Evolutionary conservation across 2,888 invertebrate species (phyloP).

Genomic region (Lasiommata megera): DNA sequence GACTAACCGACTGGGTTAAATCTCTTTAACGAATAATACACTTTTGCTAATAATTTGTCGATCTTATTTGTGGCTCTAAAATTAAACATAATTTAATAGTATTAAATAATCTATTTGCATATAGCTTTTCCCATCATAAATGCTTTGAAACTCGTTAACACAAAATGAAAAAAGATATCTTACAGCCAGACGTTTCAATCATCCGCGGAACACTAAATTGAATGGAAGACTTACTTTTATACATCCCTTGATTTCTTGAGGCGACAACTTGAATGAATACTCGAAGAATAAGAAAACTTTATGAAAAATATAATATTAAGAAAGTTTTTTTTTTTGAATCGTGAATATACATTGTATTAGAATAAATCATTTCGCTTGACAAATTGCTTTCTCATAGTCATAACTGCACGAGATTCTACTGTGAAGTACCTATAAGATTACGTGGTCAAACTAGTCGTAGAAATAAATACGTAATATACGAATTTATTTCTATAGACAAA

Average conservation of each 20-base stretch:
- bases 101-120: neutral
- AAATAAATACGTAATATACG: too few species aligned
- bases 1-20: too few species aligned
- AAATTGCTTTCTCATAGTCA: neutral
- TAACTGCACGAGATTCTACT: too few species aligned
- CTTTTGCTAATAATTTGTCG: too few species aligned
- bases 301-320: conserved; percentile 10
- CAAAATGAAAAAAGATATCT: conserved; percentile 20
- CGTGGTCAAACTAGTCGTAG: too few species aligned
- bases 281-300: conserved; percentile 16
- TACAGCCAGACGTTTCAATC: conserved; percentile 29
- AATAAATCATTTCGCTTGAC: conserved; percentile 1
- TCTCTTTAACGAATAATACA: too few species aligned
- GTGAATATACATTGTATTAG: conserved; percentile 2
- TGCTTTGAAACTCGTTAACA: conserved; percentile 8
- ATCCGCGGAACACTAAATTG: conserved; percentile 22
- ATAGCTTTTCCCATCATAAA: neutral
- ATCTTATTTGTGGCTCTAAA: too few species aligned
- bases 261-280: conserved; percentile 23
- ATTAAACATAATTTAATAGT: too few species aligned
- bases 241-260: conserved; percentile 20
- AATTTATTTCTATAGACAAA: too few species aligned
- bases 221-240: conserved; percentile 30
- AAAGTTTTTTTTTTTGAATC: conserved; percentile 8
- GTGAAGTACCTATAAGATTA: too few species aligned